Base-by-base conservation (phyloP, 2,113 vertebrate genomes). In the Onychostruthus taczanowskii region DNA sequence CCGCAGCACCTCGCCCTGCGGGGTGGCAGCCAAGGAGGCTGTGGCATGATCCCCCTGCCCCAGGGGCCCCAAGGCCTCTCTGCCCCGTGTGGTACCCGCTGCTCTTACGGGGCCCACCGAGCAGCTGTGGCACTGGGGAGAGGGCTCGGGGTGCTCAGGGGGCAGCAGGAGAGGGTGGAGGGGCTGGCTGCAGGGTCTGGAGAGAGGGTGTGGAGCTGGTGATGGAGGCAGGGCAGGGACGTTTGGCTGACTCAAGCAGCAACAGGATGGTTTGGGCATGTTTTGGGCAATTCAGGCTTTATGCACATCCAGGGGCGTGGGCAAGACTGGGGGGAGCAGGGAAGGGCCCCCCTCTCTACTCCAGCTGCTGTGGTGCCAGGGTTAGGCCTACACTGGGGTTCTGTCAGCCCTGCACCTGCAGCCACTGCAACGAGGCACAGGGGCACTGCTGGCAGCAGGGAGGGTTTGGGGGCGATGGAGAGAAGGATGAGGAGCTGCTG, bases 51-150 rank as follows among this genome's bases (percentile, higher is more conserved):
- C 56, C 46, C 16, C 0, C 26, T 3, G 15, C 2, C 37, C 35
- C 8, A 0, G 16, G 1, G 22, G 3, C 22, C 64, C 52, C 68
- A 15, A 5, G 10, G 19, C 6, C 4, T 37, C n/a, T 10, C 14
- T 12, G 23, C 35, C 6, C 4, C 1, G 2, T 7, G 9, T 0
- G 2, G n/a, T 7, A 16, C 53, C 41, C 0, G 0, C 16, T 11
- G 39, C 31, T 31, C n/a, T 21, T 19, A 5, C 0, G 1, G 67
- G 12, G 9, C 20, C 52, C 31, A 8, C 24, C 1, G 0, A 49
- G 52, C 1, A 0, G 22, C 63, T 14, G 3, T 2, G 18, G 84
- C 33, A 1, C 14, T 0, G 2, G 37, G 31, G 30, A 11, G 23
- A 6, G 49, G 15, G 16, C 19, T 30, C 1, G 3, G n/a, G 43